These are phyloP conservation scores for Corvus cornix DNA, from an alignment of 2,113 vertebrate species.

Conservation along the genomic window DNA sequence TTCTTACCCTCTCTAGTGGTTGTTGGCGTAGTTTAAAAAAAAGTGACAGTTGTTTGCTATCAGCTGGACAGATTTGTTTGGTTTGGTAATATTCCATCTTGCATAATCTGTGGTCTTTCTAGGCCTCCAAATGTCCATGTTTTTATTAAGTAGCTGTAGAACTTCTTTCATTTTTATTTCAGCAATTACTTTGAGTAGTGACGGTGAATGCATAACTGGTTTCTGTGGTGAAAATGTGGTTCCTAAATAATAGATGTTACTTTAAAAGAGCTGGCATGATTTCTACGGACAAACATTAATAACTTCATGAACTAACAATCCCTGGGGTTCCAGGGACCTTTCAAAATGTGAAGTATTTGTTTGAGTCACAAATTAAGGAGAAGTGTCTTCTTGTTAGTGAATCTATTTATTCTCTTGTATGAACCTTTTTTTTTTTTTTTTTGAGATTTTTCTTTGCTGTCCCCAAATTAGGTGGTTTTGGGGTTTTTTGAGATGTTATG, in stretches of 20 bases:
- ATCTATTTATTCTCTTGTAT: background rate
- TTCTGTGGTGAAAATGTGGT: slow-evolving; percentile 41
- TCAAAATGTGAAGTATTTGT: background rate
- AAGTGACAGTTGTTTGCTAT: slow-evolving; percentile 20
- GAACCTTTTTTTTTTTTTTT: background rate
- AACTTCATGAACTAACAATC: slow-evolving; percentile 24
- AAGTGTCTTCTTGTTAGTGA: background rate
- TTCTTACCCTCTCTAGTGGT: background rate
- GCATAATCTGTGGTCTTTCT: slow-evolving; percentile 40
- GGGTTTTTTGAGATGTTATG: background rate
- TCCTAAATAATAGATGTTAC: slow-evolving; percentile 18
- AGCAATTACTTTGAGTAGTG: slow-evolving; percentile 22
- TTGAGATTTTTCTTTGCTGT: background rate
- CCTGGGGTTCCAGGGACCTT: background rate
- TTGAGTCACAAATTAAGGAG: background rate
- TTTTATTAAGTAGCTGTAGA: slow-evolving; percentile 56
- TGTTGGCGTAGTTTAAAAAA: background rate
- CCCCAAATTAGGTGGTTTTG: background rate
- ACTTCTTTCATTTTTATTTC: slow-evolving; percentile 46
- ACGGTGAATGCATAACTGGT: slow-evolving; percentile 27
- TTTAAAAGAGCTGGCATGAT: slow-evolving; percentile 29
- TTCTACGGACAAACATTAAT: background rate
- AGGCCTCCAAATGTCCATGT: slow-evolving; percentile 16
- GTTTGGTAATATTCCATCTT: slow-evolving; percentile 49
- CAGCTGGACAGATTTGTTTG: slow-evolving; percentile 32